Conservation (phyloP, 2,888 invertebrate genomes). For the Esperia sulphurella region DNA sequence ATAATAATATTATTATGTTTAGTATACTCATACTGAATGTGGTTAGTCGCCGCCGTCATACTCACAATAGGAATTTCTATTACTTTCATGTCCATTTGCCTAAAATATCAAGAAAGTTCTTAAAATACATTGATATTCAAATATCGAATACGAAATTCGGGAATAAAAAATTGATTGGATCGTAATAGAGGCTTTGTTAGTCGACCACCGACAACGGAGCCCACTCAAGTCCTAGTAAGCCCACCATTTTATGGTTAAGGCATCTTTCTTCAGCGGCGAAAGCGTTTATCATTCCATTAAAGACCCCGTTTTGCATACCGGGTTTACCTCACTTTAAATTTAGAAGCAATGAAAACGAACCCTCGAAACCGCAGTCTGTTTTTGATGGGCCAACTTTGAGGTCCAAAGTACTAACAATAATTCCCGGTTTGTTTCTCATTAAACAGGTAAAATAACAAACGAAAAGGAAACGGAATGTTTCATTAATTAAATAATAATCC, state of each 20-base stretch:
- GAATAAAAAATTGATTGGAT: constrained; percentile 1
- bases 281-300: constrained; percentile 40
- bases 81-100: no score
- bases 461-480: no score
- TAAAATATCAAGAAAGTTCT: no score
- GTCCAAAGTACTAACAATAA: neutral
- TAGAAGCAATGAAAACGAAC: constrained; percentile 22
- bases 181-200: constrained; percentile 7
- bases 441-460: no score
- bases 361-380: constrained; percentile 18
- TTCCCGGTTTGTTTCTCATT: neutral
- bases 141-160: neutral
- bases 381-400: constrained; percentile 11
- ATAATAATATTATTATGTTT: no score
- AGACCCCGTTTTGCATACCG: constrained; percentile 32
- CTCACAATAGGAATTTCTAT: no score
- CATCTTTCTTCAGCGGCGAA: constrained; percentile 24
- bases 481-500: no score
- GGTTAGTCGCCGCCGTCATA: no score
- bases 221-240: constrained; percentile 13
- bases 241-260: constrained; percentile 26
- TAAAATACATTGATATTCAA: constrained; percentile 2
- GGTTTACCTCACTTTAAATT: constrained; percentile 29
- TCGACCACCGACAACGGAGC: constrained; percentile 3
- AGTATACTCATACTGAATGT: no score